Evolutionary conservation across 2,113 vertebrate species (phyloP), one percentile per base, ranked within the genome.

Genomic region (Aviceda subcristata): DNA sequence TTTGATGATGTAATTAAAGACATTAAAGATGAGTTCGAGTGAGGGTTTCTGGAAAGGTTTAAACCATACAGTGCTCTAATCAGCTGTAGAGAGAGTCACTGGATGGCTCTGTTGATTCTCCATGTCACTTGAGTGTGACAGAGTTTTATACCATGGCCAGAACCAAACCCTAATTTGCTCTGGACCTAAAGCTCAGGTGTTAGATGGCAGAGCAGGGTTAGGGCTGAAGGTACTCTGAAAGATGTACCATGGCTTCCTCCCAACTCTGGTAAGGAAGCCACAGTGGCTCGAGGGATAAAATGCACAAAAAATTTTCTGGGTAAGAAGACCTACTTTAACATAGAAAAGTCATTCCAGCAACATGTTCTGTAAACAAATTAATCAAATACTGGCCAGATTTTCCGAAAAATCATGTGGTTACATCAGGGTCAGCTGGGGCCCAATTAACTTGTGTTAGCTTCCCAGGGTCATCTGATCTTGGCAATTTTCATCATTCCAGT

Each of bases 331-430:
- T 57, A n/a, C 17, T 29, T 88, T 55, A 76, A 20, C 26, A n/a
- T 3, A 79, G 18, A 45, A 78, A 89, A 92, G 53, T 64, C 4
- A 85, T 87, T 91, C 57, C 82, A 81, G 55, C 51, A 85, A 39
- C 15, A 30, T 82, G 18, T 62, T 91, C 76, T 95, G 55, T 92
- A 96, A 96, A 91, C 32, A 94, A 82, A 94, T 92, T 94, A 92
- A 96, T 96, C 88, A 94, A 90, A 94, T 91, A 68, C 43, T 73
- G 80, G 66, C 76, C 56, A 74, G 34, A 72, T 91, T 94, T 76
- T 29, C 23, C 27, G 15, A 6, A 62, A 82, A 91, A 88, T 87
- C 36, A 48, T 34, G 14, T 89, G 80, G 79, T 88, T 89, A 32
- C 36, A 13, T 91, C 51, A 87, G n/a, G 69, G 83, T 95, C 77